A percentile compares a stretch with the other conserved stretches of the same genome.
Evolutionary conservation across 1,140 invertebrate genomes (phyloP).

Genomic region (Uloborus diversus): DNA sequence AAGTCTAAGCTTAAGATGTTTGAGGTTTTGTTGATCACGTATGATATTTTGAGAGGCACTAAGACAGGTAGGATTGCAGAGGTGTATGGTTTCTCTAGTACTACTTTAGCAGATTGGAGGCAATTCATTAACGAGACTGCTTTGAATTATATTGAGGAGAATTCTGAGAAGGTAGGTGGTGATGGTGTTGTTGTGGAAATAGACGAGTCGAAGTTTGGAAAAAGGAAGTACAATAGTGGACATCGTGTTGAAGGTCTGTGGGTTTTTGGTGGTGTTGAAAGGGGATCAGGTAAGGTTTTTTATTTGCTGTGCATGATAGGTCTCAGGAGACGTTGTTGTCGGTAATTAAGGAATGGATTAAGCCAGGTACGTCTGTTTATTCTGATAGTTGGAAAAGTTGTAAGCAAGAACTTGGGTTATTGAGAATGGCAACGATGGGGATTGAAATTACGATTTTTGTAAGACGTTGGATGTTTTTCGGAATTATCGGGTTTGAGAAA

Average conservation of each 20-base stretch:
- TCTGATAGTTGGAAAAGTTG: too few relatives aligned
- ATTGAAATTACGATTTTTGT: too few relatives aligned
- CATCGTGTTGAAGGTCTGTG: slow-evolving; percentile 28
- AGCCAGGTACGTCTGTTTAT: too few relatives aligned
- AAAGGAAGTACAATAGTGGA: slow-evolving; percentile 48
- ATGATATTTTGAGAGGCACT: slow-evolving; percentile 4
- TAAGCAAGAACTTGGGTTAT: too few relatives aligned
- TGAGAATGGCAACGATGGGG: too few relatives aligned
- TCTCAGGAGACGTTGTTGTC: too few relatives aligned
- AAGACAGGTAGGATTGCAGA: slow-evolving; percentile 7
- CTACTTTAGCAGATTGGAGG: slow-evolving; percentile 4
- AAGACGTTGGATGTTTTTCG: too few relatives aligned
- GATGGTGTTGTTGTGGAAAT: slow-evolving; percentile 48
- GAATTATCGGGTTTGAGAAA: too few relatives aligned
- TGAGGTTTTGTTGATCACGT: neutral
- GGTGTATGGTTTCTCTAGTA: slow-evolving; percentile 5
- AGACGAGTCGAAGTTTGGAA: slow-evolving; percentile 53
- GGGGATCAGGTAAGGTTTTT: neutral
- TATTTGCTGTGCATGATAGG: too few relatives aligned
- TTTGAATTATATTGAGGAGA: too few relatives aligned
- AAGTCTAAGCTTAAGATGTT: slow-evolving; percentile 8
- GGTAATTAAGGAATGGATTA: too few relatives aligned
- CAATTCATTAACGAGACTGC: slow-evolving; percentile 4
- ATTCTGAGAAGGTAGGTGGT: slow-evolving; percentile 42
- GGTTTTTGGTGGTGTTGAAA: slow-evolving; percentile 52